phyloP scores from a whole-genome alignment of 2,113 vertebrate species.

The Scytalopus superciliaris region DNA sequence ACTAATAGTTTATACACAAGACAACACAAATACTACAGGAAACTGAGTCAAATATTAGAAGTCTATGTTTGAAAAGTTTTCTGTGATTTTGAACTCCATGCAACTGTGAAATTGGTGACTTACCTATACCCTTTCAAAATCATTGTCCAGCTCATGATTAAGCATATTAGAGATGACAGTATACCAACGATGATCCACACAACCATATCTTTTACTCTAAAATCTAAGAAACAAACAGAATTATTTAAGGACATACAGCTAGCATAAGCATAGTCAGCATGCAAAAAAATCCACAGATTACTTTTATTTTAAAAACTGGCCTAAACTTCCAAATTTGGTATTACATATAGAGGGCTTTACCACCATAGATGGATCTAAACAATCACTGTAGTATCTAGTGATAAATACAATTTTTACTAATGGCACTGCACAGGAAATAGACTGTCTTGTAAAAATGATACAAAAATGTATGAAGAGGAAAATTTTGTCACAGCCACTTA shows the following conservation, averaged over 20 bases:
- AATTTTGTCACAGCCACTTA: not conserved
- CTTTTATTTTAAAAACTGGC: not conserved
- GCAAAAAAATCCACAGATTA: not conserved
- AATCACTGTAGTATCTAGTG: not conserved
- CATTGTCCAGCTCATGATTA: conserved; percentile 82
- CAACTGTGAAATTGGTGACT: not conserved
- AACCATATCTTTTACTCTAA: conserved; percentile 74
- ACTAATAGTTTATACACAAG: not conserved
- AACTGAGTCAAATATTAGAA: not conserved
- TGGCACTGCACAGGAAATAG: not conserved
- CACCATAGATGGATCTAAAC: not conserved
- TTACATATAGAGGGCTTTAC: not conserved
- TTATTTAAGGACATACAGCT: not conserved
- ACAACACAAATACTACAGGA: not conserved
- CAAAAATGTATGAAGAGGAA: not conserved
- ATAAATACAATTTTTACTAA: not conserved
- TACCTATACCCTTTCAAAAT: conserved; percentile 87
- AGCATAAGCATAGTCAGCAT: not conserved
- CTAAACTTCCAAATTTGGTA: not conserved
- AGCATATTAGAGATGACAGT: conserved; percentile 79
- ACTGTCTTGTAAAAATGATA: not conserved
- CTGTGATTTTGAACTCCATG: not conserved
- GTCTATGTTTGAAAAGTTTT: not conserved
- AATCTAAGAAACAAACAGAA: conserved; percentile 74
- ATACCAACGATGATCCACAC: conserved; percentile 83